Evolutionary conservation across 2,797 vertebrate species (phyloP).

Genomic region (Myotis vivesi): DNA sequence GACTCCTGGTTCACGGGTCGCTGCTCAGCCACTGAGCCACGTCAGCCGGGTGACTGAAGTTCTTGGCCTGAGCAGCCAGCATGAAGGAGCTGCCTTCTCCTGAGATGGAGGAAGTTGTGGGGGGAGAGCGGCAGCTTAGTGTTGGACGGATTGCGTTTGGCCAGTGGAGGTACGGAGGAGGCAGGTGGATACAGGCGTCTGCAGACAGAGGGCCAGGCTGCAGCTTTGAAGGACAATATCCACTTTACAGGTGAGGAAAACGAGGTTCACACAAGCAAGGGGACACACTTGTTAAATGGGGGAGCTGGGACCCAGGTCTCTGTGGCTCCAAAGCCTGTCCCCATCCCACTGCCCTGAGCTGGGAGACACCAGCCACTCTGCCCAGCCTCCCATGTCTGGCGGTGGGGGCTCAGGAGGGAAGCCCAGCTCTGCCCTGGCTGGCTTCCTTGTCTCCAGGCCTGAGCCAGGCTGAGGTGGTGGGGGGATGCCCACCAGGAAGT

Average conservation of each 20-base stretch:
- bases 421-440: not conserved
- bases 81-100: not conserved
- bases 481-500: not conserved
- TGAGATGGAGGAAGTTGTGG: not conserved
- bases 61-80: not conserved
- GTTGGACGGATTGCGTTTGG: not conserved
- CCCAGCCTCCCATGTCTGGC: rapidly evolving
- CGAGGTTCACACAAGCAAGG: not conserved
- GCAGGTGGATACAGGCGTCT: not conserved
- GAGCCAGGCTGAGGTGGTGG: not conserved
- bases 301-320: not conserved
- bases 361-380: not conserved
- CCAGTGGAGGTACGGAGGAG: not conserved
- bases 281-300: not conserved
- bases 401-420: not conserved
- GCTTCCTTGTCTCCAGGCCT: not conserved
- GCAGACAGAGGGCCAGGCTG: not conserved
- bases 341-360: not conserved
- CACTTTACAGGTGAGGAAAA: conserved; percentile 29
- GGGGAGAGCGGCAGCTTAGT: not conserved
- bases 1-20: no score
- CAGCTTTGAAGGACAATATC: not conserved
- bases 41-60: not conserved
- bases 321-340: not conserved
- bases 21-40: no score